Evolutionary conservation across 2,888 invertebrate species (phyloP).

Genomic region (Sclerodermus sp.): DNA sequence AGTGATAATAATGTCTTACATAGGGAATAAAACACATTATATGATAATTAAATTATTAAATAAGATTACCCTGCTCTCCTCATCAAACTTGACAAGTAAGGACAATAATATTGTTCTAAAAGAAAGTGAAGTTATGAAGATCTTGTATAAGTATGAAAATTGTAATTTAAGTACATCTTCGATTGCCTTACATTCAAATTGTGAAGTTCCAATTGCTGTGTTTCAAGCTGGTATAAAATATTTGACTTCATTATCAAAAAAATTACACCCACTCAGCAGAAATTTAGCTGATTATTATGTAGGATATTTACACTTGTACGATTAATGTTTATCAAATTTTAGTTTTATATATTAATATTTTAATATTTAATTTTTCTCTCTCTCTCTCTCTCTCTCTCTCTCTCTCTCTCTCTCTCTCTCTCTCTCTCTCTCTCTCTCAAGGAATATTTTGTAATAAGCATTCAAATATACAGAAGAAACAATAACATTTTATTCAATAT

Average conservation of each 20-base stretch:
- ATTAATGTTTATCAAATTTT: background rate
- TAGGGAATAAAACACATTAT: constrained; percentile 33
- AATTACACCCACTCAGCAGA: constrained; percentile 47
- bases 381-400: too few species aligned
- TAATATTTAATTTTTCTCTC: background rate
- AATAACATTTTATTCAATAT: constrained; percentile 9
- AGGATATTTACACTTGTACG: constrained; percentile 37
- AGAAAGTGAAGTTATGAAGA: constrained; percentile 39
- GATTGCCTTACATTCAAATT: too few species aligned
- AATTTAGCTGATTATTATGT: constrained; percentile 39
- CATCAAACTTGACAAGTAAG: too few species aligned
- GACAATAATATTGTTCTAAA: constrained; percentile 28
- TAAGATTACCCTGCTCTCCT: too few species aligned
- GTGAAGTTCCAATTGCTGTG: constrained; percentile 39
- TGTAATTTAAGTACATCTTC: too few species aligned
- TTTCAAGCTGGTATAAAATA: constrained; percentile 47
- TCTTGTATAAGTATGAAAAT: constrained; percentile 48
- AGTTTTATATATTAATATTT: background rate
- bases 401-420: too few species aligned
- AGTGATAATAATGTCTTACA: constrained; percentile 41
- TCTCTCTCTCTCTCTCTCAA: too few species aligned
- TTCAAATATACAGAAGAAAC: background rate
- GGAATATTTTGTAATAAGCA: background rate
- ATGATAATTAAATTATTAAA: constrained; percentile 48
- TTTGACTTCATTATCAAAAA: constrained; percentile 40